These are phyloP conservation scores for Archilochus colubris DNA, from an alignment of 2,113 vertebrate species.

Conservation along the genomic window DNA sequence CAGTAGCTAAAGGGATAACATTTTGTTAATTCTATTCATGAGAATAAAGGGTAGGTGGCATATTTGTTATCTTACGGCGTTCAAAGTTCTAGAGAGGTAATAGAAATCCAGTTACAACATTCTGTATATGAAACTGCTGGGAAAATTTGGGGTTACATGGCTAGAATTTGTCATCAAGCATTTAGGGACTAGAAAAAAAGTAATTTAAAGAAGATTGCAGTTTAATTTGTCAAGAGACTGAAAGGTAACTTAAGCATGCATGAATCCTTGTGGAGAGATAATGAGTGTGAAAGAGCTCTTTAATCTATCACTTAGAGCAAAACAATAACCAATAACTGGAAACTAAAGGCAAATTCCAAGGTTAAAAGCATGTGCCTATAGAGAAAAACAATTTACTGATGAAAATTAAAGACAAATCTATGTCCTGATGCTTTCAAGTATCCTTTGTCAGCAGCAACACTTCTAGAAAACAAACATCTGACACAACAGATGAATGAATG, in stretches of 20 bases:
- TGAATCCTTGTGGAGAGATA: background rate
- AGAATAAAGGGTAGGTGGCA: background rate
- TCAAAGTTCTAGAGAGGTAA: background rate
- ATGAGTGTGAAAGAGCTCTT: background rate
- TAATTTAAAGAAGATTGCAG: background rate
- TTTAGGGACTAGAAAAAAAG: background rate
- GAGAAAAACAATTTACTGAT: background rate
- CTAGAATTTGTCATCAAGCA: background rate
- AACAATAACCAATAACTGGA: background rate
- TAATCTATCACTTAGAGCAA: background rate
- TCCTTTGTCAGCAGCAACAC: background rate
- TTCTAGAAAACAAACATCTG: slow-evolving; percentile 6
- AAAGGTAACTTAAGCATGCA: background rate
- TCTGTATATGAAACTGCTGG: background rate
- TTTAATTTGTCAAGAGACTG: background rate
- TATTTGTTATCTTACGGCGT: background rate
- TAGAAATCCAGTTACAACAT: background rate
- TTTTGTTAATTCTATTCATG: background rate
- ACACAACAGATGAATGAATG: background rate
- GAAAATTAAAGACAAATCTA: background rate
- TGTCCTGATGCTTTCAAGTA: background rate
- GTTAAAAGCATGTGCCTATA: background rate
- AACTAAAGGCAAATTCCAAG: background rate
- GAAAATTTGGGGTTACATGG: background rate
- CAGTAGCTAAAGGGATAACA: background rate